Percentiles rank a stretch among this genome's conserved stretches.
These are phyloP conservation scores for Menidia menidia DNA, from an alignment of 2,797 vertebrate genomes.

Conservation along the genomic window DNA sequence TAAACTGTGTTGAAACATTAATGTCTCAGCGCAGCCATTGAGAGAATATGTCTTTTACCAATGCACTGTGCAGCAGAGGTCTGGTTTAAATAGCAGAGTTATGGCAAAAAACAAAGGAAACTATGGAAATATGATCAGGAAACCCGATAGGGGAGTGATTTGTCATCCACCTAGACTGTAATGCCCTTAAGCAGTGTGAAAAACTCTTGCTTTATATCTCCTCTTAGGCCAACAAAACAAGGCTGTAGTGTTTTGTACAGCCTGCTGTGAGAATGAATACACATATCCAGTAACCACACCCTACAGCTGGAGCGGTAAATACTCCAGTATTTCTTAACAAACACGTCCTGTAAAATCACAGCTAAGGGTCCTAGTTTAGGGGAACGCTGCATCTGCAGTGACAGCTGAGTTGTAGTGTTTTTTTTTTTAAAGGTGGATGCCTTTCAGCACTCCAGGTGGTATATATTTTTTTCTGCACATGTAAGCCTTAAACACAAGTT, in stretches of 20 bases:
- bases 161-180: conserved; percentile 50
- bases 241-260: conserved; percentile 51
- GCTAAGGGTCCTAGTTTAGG: conserved; percentile 47
- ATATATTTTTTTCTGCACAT: conserved; percentile 32
- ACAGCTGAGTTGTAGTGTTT: conserved; percentile 38
- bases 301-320: conserved; percentile 47
- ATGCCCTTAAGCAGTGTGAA: conserved; percentile 60
- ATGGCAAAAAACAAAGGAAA: conserved; percentile 17
- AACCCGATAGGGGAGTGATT: conserved; percentile 47
- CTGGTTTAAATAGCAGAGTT: conserved; percentile 10
- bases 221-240: conserved; percentile 61
- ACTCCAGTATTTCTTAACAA: conserved; percentile 60
- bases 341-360: conserved; percentile 56
- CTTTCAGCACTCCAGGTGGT: conserved; percentile 37
- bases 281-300: conserved; percentile 45
- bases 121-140: conserved; percentile 37
- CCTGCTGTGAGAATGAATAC: conserved; percentile 54
- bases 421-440: conserved; percentile 41
- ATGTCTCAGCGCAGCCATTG: conserved; percentile 12
- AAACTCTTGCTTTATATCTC: conserved; percentile 49
- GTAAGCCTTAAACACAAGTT: conserved; percentile 55
- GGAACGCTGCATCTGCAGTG: conserved; percentile 44
- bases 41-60: conserved; percentile 15
- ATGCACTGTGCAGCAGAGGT: conserved; percentile 1
- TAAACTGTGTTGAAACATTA: conserved; percentile 16